Base-by-base conservation (phyloP, 2,888 invertebrate genomes). In the Polyommatus iphigenia region DNA sequence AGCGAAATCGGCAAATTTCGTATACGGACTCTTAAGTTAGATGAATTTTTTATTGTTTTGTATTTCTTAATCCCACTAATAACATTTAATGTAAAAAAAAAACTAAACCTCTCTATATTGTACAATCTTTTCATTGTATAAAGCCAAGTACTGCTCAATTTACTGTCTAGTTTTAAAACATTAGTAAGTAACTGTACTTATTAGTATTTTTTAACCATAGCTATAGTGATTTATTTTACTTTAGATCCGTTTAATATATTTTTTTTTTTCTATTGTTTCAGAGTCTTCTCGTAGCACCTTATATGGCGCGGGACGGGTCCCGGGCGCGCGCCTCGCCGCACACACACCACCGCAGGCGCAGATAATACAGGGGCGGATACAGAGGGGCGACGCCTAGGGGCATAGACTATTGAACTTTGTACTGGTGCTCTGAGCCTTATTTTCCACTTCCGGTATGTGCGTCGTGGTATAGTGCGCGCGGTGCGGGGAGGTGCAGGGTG, bases 281-380 rank as follows among this genome's bases (percentile, higher is more conserved):
- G 92, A 86, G 88, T 87, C 85, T 83, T 85, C 86, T 71, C 78
- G 87, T 89, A 91, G 87, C 88, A 88, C 89, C 88, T 92, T 93
- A 93, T 92, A 93, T 93, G 93, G 92, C 93, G 93, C 91, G 89
- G 86, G 90, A 90, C 90, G 88, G 90, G 89, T 85, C 87, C 85
- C 90, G 83, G 81, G 85, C 89, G 88, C 91, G 92, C 86, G 89
- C 87, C 87, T 83, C 89, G 90, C 86, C 92, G 88, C 91, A 90
- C 81, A 87, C 86, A 87, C 86, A 89, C 87, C 88, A 83, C 85
- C 87, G 87, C 86, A 88, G 87, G 85, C 89, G 87, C 87, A 93
- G 93, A 87, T 93, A 93, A 92, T 90, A 88, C 84, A 82, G 85
- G 84, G 84, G 85, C 84, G 81, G 83, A 78, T 82, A 15, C 15